Evolutionary conservation across 2,797 vertebrate species (phyloP).

Genomic region (Cynopterus sphinx): DNA sequence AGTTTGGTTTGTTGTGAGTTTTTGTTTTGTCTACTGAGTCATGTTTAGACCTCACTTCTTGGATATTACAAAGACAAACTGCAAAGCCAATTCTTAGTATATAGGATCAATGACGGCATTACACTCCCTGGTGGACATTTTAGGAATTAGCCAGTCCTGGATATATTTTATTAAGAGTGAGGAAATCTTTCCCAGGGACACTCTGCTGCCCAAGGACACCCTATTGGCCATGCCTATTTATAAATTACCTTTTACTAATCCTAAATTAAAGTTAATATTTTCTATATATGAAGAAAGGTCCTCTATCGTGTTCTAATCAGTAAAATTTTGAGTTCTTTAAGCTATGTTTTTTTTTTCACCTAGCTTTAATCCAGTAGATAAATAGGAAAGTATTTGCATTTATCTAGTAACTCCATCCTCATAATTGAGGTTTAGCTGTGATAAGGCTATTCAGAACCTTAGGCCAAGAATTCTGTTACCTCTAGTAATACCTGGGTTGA

Average conservation of each 20-base stretch:
- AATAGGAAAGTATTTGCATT: not conserved
- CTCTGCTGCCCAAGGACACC: not conserved
- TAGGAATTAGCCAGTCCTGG: not conserved
- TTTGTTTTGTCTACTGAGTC: not conserved
- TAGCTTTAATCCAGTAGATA: conserved; percentile 19
- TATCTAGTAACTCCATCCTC: not conserved
- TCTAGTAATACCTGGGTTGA: not conserved
- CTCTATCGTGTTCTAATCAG: not conserved
- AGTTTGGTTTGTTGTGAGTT: too few species aligned
- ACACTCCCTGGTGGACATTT: not conserved
- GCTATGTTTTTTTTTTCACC: not conserved
- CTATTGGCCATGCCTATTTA: not conserved
- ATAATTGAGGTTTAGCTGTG: not conserved
- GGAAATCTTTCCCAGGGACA: not conserved
- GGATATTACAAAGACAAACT: not conserved
- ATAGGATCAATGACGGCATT: not conserved
- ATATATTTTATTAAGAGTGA: not conserved
- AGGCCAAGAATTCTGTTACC: not conserved
- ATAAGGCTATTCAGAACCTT: conserved; percentile 20
- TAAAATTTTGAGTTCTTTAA: conserved; percentile 6
- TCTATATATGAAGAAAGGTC: not conserved
- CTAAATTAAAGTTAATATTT: conserved; percentile 19
- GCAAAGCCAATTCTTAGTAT: not conserved
- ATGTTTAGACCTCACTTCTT: not conserved
- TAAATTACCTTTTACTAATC: not conserved